Base-by-base conservation (phyloP, 2,113 vertebrate genomes). In the Megalops atlanticus region DNA sequence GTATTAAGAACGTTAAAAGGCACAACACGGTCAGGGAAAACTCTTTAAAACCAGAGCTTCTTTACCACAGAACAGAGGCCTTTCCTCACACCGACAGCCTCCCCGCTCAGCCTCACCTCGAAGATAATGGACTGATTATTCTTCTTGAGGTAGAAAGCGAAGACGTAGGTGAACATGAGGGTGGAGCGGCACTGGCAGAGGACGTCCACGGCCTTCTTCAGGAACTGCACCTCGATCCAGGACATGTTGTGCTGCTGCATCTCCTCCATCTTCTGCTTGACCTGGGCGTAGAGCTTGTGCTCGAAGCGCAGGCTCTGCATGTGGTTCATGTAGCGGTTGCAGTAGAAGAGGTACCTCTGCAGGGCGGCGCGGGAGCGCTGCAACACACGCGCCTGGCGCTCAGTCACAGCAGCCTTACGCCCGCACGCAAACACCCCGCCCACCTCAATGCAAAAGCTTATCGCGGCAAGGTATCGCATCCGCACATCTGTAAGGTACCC, bases 131-230 rank as follows among this genome's bases (percentile, higher is more conserved):
- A 99, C 95, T 99, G 98, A 95, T 99, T 99, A 96, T 99, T 99
- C 97, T 99, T 99, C 96, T 98, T 99, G 97, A 99, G 98, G 98
- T 99, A 99, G 97, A 99, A 99, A 91, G 98, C 98, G 94, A 99
- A 99, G 93, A 99, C 98, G 80, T 99, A 99, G 90, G 98, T 99
- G 96, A 99, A 99, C 98, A 99, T 99, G 92, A 99, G 97, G 70
- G 98, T 99, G 94, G 98, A 97, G 91, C 98, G 97, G 92, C 98
- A 99, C 95, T 99, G 98, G 94, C 98, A 99, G 89, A 99, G 95
- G 90, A 99, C 98, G 85, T 99, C 98, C 16, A 99, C 98, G 24
- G 98, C 98, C 95, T 99, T 99, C 96, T 99, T 99, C 91, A 99
- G 95, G 91, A 99, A 99, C 93, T 99, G 98, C 95, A 99, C 98